A percentile compares a stretch with the other conserved stretches of the same genome.
Evolutionary conservation across 1,140 invertebrate species (phyloP).

Genomic region (Augochlora pura): DNA sequence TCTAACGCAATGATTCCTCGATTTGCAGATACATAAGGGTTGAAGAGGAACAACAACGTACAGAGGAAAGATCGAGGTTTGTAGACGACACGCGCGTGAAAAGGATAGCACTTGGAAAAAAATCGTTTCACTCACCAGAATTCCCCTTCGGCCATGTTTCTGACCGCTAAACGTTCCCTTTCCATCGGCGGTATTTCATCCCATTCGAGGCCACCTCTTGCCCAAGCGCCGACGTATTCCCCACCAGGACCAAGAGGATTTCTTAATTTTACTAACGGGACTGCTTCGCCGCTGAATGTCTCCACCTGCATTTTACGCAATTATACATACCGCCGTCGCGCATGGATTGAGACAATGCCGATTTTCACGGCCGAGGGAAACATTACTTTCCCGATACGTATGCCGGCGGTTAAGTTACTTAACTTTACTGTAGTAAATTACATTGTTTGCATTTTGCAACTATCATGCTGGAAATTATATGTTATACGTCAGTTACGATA

Average conservation of each 20-base stretch:
- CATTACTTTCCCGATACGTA: no score
- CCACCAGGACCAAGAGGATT: constrained; percentile 86
- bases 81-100: neutral
- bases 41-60: no score
- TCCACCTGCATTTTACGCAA: constrained; percentile 82
- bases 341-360: neutral
- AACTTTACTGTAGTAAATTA: no score
- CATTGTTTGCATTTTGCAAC: no score
- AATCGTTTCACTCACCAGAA: constrained; percentile 85
- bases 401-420: no score
- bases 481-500: no score
- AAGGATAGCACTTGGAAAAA: neutral
- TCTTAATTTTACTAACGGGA: constrained; percentile 87
- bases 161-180: constrained; percentile 85
- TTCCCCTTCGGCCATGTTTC: constrained; percentile 87
- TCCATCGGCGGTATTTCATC: constrained; percentile 87
- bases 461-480: no score
- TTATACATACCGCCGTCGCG: neutral
- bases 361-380: neutral
- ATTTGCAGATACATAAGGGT: no score
- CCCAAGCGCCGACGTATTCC: constrained; percentile 88
- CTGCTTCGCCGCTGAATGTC: constrained; percentile 86
- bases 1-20: no score
- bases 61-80: neutral
- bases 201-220: constrained; percentile 86